Evolutionary conservation across 2,888 invertebrate species (phyloP), one percentile per base, ranked within the genome.

Genomic region (Notodonta ziczac): DNA sequence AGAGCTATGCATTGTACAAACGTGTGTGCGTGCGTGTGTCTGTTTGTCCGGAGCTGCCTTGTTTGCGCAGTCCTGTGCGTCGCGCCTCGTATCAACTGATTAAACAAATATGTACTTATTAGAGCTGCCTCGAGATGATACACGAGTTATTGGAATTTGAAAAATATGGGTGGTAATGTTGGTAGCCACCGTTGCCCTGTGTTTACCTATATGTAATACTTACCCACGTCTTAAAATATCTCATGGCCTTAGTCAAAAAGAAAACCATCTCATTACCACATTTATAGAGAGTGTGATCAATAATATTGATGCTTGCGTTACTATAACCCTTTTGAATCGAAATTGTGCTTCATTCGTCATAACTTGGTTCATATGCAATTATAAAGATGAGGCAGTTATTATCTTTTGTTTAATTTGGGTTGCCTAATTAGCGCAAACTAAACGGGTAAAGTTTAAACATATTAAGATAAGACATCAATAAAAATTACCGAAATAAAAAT

Each of bases 31-130:
- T 9, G 54, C 14, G 32, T 52, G 52, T 7, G 13, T 12, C n/a
- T 76, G 67, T 73, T 66, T 72, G 77, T 63, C 71, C 62, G 58
- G 44, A 58, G 56, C 63, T 57, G 42, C 54, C 44, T 8, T 73
- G 74, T 79, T 73, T 80, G 74, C 73, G 63, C 80, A 74, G 75
- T 72, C 78, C 77, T 51, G 65, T 57, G 60, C 66, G 58, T 44
- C 59, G 40, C 12, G 52, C 32, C 32, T 62, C 69, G 65, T 77
- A 78, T 80, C 82, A 81, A 82, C 84, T 82, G 83, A 84, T 84
- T 83, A 81, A 83, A 84, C 80, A 82, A 83, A 85, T 75, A 83
- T 75, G 70, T 69, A 71, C 69, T 58, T 62, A 69, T 60, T 55
- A 56, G 55, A 12, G 6, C 24, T 4, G 9, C 52, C 52, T 32